Conservation (phyloP, 2,797 vertebrate genomes). For the Staurois parvus region DNA sequence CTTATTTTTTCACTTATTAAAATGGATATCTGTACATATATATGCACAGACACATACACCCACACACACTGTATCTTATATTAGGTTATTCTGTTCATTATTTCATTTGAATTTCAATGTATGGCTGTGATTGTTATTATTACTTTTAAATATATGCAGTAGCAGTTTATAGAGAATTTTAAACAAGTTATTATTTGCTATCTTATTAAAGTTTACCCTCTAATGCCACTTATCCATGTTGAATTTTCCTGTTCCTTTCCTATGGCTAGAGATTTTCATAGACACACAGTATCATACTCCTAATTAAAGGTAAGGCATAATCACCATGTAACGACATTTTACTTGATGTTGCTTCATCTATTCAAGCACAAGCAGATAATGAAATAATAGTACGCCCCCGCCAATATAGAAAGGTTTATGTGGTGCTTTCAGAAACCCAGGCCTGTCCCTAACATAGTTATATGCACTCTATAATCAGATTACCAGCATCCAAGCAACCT, state of each 20-base stretch:
- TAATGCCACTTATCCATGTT: background rate
- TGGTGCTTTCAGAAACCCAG: no score
- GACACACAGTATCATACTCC: background rate
- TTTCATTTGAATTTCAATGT: no score
- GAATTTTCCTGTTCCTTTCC: background rate
- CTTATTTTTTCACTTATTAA: background rate
- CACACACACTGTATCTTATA: no score
- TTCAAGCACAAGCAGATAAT: background rate
- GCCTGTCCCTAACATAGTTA: background rate
- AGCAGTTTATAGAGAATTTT: no score
- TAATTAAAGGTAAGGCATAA: background rate
- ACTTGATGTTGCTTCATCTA: background rate
- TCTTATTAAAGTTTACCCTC: no score
- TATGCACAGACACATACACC: no score
- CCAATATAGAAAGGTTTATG: no score
- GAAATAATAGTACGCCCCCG: no score
- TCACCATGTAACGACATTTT: background rate
- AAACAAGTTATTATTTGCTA: no score
- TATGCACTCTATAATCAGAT: background rate
- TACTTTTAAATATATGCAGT: no score
- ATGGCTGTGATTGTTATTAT: background rate
- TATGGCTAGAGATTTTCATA: background rate
- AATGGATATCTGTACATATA: no score
- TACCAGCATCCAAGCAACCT: background rate
- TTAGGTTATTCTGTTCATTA: no score